These are phyloP conservation scores for Ciconia nigra DNA, from an alignment of 2,797 vertebrate species.

Conservation along the genomic window DNA sequence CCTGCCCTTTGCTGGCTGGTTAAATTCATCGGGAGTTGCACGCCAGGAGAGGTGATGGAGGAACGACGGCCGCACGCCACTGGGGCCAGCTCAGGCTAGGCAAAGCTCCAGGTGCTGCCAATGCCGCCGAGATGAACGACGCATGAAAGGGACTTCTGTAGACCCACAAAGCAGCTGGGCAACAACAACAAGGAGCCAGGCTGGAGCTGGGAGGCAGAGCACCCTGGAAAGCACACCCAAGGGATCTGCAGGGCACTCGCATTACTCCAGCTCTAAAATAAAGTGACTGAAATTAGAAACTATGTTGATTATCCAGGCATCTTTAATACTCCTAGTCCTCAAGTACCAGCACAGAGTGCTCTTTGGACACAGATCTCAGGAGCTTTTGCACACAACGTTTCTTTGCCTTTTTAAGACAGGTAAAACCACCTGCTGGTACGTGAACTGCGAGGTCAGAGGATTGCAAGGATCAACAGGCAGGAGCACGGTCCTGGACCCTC, in stretches of 20 bases:
- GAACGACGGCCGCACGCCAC: accelerated
- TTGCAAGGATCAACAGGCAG: not conserved
- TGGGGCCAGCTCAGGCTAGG: not conserved
- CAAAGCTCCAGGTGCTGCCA: not conserved
- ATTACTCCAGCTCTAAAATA: not conserved
- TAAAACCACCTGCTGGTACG: accelerated
- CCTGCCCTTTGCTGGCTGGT: not conserved
- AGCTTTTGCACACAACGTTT: not conserved
- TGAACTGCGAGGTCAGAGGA: accelerated
- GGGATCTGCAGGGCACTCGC: not conserved
- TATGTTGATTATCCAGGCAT: not conserved
- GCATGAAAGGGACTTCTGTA: not conserved
- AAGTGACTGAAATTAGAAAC: not conserved
- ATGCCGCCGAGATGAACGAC: accelerated
- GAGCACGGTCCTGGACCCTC: not conserved
- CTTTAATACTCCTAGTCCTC: not conserved
- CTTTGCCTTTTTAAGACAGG: not conserved
- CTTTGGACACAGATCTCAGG: not conserved
- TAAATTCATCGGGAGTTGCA: not conserved
- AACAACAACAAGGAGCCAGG: not conserved
- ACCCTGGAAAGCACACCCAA: not conserved
- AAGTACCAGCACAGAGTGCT: not conserved
- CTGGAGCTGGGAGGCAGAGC: not conserved
- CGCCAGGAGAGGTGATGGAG: not conserved
- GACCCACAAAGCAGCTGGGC: not conserved